These are phyloP conservation scores for Drosophila antonietae DNA, from an alignment of 2,888 invertebrate genomes.

Conservation along the genomic window DNA sequence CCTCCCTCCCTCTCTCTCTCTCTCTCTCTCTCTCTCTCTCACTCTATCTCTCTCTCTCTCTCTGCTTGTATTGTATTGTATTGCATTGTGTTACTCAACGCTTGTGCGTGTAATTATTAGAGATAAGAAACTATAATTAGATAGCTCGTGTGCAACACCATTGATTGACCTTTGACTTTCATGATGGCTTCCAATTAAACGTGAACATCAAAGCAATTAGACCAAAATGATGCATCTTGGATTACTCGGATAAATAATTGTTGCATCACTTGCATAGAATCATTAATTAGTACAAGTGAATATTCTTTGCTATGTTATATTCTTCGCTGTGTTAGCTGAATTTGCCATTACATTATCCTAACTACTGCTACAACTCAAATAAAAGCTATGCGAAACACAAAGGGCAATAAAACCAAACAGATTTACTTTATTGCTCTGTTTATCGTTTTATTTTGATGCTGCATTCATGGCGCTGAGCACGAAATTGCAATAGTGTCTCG, in stretches of 20 bases:
- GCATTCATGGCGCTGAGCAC: background rate
- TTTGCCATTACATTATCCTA: background rate
- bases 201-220: background rate
- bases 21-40: background rate
- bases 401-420: background rate
- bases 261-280: background rate
- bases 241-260: background rate
- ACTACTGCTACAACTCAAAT: background rate
- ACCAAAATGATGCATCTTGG: background rate
- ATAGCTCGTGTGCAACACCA: background rate
- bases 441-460: background rate
- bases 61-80: background rate
- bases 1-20: background rate
- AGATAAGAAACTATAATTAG: background rate
- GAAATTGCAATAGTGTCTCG: conserved; percentile 1
- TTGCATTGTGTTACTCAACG: background rate
- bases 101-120: background rate
- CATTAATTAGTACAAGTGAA: background rate
- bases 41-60: background rate
- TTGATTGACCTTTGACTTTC: background rate
- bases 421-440: background rate
- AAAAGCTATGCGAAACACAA: background rate
- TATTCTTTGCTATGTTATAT: background rate
- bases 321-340: background rate
- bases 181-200: background rate